Conservation (phyloP, 2,797 vertebrate genomes). For the Lutjanus argentimaculatus region DNA sequence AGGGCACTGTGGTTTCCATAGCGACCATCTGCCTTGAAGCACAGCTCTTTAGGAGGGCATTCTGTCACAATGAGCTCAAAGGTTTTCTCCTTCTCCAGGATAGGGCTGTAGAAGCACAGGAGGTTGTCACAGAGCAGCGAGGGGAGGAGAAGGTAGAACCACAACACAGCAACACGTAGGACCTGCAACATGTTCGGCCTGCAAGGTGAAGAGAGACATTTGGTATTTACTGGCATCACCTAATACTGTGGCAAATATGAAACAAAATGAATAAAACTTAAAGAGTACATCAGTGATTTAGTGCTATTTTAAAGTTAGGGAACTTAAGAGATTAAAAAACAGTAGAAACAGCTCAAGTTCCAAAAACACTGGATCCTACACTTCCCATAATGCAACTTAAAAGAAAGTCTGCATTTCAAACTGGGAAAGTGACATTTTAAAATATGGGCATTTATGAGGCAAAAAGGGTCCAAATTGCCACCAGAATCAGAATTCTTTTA, state of each 20-base stretch:
- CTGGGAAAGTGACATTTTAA: too few species aligned
- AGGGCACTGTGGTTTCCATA: slow-evolving; percentile 74
- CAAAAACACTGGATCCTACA: neutral
- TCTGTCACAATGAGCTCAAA: slow-evolving; percentile 53
- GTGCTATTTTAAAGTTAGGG: neutral
- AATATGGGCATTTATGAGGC: too few species aligned
- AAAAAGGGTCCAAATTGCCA: too few species aligned
- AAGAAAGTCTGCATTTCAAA: too few species aligned
- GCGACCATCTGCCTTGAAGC: slow-evolving; percentile 69
- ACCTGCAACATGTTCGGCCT: slow-evolving; percentile 52
- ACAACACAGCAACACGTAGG: slow-evolving; percentile 41
- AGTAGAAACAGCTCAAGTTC: neutral
- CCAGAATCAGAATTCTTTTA: too few species aligned
- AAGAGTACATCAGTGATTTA: neutral
- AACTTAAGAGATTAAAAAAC: neutral
- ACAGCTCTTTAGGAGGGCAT: slow-evolving; percentile 74
- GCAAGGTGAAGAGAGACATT: slow-evolving; percentile 1
- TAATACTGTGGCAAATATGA: neutral
- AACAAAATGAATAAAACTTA: neutral
- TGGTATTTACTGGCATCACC: neutral
- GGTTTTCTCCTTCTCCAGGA: slow-evolving; percentile 32
- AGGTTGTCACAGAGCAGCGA: slow-evolving; percentile 70
- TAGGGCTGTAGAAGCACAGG: slow-evolving; percentile 78
- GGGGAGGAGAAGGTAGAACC: slow-evolving; percentile 63
- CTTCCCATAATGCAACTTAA: neutral